These are phyloP conservation scores for Limnephilus marmoratus DNA, from an alignment of 2,888 invertebrate species.

Conservation along the genomic window DNA sequence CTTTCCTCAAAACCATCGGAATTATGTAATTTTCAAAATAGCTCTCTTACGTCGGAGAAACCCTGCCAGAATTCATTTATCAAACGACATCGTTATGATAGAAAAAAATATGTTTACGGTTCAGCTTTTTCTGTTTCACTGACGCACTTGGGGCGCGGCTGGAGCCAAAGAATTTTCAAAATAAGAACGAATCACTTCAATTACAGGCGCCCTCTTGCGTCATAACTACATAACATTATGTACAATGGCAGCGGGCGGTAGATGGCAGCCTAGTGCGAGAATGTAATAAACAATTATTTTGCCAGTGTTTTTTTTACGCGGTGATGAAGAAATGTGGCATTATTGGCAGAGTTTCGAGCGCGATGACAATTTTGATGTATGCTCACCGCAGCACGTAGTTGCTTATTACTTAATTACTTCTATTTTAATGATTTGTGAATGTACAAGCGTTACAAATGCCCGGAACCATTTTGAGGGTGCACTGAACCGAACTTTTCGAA, in stretches of 20 bases:
- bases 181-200: background rate
- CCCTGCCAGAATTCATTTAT: constrained; percentile 26
- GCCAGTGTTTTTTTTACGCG: background rate
- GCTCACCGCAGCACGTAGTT: background rate
- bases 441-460: no score
- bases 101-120: constrained; percentile 29
- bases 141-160: constrained; percentile 13
- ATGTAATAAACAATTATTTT: background rate
- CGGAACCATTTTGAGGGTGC: no score
- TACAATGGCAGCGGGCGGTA: background rate
- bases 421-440: no score
- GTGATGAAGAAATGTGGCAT: background rate
- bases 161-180: constrained; percentile 32
- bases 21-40: background rate
- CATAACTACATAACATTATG: background rate
- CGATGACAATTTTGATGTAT: background rate
- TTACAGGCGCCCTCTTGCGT: constrained; percentile 10
- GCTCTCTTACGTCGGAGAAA: background rate
- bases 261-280: background rate
- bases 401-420: no score
- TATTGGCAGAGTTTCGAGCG: background rate
- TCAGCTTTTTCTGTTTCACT: background rate
- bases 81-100: background rate
- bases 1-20: background rate
- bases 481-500: no score